Evolutionary conservation across 2,888 invertebrate species (phyloP), one percentile per base, ranked within the genome.

Genomic region (Phrixothrix hirtus): DNA sequence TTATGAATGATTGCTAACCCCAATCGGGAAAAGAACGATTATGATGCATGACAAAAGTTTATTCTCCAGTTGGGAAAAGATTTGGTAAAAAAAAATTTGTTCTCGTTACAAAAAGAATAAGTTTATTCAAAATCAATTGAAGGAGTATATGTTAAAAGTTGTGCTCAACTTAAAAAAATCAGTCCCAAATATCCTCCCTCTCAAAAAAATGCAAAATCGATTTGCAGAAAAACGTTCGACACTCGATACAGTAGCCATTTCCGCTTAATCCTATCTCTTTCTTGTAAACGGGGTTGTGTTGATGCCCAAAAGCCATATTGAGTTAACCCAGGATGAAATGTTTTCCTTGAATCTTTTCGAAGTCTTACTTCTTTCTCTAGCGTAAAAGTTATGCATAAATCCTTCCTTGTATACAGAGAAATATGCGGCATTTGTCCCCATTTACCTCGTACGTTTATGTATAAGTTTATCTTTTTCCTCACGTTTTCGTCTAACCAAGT

Each of bases 301-400:
- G 53, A 53, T 53, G 38, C 48, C 53, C 47, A 42, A 47, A n/a
- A 53, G 47, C 53, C 42, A 35, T 30, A 37, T 47, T 42, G 53
- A 46, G 53, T 41, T 53, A 30, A 13, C 46, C 26, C 38, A 16
- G 52, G 36, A 52, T 46, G 41, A 45, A 52, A 35, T 42, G 41
- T 43, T 44, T 41, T 14, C 30, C 30, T 31, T 52, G 46, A 52
- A 46, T 46, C 39, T 32, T 36, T 25, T 36, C 29, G 42, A 41
- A 21, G 25, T 41, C 42, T n/a, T 25, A n/a, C 34, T 4, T 48
- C 54, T 44, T 31, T 31, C 11, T 50, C 42, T 14, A 14, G 26
- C 41, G 11, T 15, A 30, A 30, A 41, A 27, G 15, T 41, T 30
- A 21, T 7, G 21, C 21, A 21, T 21, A 3, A 21, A 3, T 7